Base-by-base conservation (phyloP, 2,888 invertebrate species). In the Protophormia terraenovae region DNA sequence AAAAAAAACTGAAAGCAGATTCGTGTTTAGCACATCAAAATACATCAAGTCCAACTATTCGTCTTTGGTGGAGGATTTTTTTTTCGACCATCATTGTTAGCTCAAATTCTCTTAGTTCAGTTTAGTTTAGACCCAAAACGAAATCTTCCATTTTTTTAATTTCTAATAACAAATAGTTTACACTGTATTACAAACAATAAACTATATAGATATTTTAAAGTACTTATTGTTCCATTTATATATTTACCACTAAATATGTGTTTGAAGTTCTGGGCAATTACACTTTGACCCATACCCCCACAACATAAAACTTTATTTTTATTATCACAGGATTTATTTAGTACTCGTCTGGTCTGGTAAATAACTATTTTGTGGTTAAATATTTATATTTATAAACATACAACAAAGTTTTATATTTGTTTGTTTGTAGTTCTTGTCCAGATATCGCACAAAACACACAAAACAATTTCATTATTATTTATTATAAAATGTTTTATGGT, bases 381-480 rank as follows among this genome's bases (percentile, higher is more conserved):
- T 69, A 69, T 77, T 72, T 69, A 69, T n/a, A n/a, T 77, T 72
- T 84, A 72, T 62, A 73, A 77, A 84, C 55, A 84, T 12, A 50
- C 62, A 86, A 84, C 76, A 87, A 84, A 87, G 84, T 88, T 88
- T 88, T 87, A 87, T 88, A 60, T 60, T n/a, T n/a, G n/a, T n/a
- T n/a, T 38, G 45, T 24, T 53, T 62, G 76, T 19, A n/a, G 29
- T 41, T 55, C 66, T 62, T 79, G 69, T 14, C 19, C 35, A 60
- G 58, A 32, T 67, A 77, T 77, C 69, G 38, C 19, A 60, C 35
- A 72, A 14, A 80, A 50, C 19, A 60, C 35, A 72, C 19, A 80
- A 76, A 76, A 80, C 64, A 80, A 80, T 64, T 79, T 67, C 41
- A 62, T 75, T 58, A 53, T 14, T 76, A 78, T 78, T 78, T 50